Percentiles rank a stretch among this genome's conserved stretches.
Evolutionary conservation across 2,888 invertebrate species (phyloP).

Genomic region (Himalopsyche tibetana): DNA sequence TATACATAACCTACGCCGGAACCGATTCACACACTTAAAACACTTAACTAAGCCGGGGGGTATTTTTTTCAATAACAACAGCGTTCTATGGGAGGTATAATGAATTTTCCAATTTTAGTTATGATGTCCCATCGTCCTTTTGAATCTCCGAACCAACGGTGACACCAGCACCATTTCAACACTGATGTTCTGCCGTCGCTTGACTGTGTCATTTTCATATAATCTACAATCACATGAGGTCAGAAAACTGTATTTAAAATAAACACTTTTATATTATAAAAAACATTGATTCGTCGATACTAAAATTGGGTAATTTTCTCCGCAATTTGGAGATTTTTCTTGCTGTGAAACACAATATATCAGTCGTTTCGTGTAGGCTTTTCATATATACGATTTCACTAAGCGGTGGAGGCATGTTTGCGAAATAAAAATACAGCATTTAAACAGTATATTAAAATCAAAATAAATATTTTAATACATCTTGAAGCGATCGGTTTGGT

Average conservation of each 20-base stretch:
- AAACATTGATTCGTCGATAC: neutral
- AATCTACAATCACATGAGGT: conserved; percentile 21
- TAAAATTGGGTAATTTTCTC: conserved; percentile 1
- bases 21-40: conserved; percentile 1
- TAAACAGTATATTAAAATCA: neutral
- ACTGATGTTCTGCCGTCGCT: conserved; percentile 57
- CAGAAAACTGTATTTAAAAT: neutral
- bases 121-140: conserved; percentile 48
- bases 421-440: neutral
- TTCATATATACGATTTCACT: conserved; percentile 15
- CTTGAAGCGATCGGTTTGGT: neutral
- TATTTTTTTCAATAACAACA: neutral
- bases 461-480: conserved; percentile 19
- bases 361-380: neutral
- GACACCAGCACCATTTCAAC: conserved; percentile 62
- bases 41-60: neutral
- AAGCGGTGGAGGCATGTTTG: conserved; percentile 11
- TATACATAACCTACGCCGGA: conserved; percentile 20
- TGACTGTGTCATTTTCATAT: conserved; percentile 62
- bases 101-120: conserved; percentile 31
- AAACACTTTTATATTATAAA: neutral
- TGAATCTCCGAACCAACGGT: conserved; percentile 56
- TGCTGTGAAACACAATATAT: conserved; percentile 4
- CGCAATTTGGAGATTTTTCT: conserved; percentile 14
- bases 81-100: conserved; percentile 29